Base-by-base conservation (phyloP, 2,113 vertebrate species). In the Saguinus midas region DNA sequence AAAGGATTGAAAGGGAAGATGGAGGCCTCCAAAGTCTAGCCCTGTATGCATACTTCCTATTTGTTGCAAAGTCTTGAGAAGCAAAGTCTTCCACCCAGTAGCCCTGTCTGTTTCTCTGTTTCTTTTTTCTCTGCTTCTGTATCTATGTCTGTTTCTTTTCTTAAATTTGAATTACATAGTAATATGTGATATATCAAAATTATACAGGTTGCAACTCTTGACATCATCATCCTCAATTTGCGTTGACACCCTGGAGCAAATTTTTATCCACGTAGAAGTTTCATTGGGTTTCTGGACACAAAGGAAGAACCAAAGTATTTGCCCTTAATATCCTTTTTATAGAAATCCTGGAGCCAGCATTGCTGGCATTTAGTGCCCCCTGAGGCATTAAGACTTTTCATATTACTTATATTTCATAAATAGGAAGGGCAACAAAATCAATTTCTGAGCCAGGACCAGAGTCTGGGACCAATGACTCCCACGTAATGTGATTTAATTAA, bases 271-370 rank as follows among this genome's bases (percentile, higher is more conserved):
- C 35, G 37, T 37, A 87, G 43, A 85, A 40, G 4, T 92, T 94
- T 87, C 88, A 90, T 29, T 87, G 55, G 68, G 20, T 94, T 91
- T 90, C 52, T 80, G 61, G 21, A 57, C 43, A 29, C 40, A 90
- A 87, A 96, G 20, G n/a, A 93, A 96, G 70, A 93, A 23, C 27
- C 32, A 78, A 94, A 87, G 84, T 96, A 83, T 80, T 93, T 95
- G 35, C 18, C 43, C 61, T 91, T 82, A 35, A 83, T 78, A 64
- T 64, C 66, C 48, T 97, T 86, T 83, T 96, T 76, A 13, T 50
- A 29, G 55, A 93, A 83, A 32, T 55, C 21, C 66, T 79, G 45
- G 45, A 73, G 35, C 29, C 14, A 16, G 27, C 14, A 83, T 96
- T 18, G 61, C 29, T 70, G 45, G 27, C 27, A 66, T 93, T 64